These are phyloP conservation scores for Tinea trinotella DNA, from an alignment of 2,888 invertebrate genomes.

Conservation along the genomic window DNA sequence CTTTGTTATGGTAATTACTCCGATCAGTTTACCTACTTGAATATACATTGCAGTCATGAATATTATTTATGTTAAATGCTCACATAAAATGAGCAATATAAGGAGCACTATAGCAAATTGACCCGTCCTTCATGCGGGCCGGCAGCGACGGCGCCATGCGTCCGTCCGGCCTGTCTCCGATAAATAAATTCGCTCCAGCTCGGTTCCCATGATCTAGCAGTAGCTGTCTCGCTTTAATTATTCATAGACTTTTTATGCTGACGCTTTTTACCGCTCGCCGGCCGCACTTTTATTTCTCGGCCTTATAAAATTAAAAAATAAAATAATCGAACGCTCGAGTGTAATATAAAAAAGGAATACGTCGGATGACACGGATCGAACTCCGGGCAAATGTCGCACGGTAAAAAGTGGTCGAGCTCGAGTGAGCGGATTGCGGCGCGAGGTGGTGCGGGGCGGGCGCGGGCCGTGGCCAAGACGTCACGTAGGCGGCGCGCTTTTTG, in stretches of 20 bases:
- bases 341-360: slow-evolving; percentile 71
- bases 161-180: slow-evolving; percentile 46
- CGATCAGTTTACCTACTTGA: background rate
- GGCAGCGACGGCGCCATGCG: slow-evolving; percentile 41
- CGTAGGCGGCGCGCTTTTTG: slow-evolving; percentile 71
- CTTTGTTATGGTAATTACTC: slow-evolving; percentile 6
- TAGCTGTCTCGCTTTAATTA: slow-evolving; percentile 71
- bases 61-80: background rate
- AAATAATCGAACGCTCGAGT: slow-evolving; percentile 53
- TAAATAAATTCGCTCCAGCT: slow-evolving; percentile 32
- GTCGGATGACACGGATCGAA: slow-evolving; percentile 73
- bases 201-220: slow-evolving; percentile 71
- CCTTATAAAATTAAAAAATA: slow-evolving; percentile 65
- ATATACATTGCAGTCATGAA: background rate
- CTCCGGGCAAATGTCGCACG: slow-evolving; percentile 73
- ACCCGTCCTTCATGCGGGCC: slow-evolving; percentile 59
- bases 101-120: slow-evolving; percentile 62
- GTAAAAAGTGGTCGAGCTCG: slow-evolving; percentile 62
- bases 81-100: slow-evolving; percentile 29
- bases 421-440: slow-evolving; percentile 27
- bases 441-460: slow-evolving; percentile 26
- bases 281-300: slow-evolving; percentile 32
- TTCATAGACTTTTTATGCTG: slow-evolving; percentile 69
- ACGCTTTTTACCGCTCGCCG: slow-evolving; percentile 64
- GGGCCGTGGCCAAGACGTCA: slow-evolving; percentile 57